Conservation (phyloP, 2,797 vertebrate species). For the Nyctibius grandis region DNA sequence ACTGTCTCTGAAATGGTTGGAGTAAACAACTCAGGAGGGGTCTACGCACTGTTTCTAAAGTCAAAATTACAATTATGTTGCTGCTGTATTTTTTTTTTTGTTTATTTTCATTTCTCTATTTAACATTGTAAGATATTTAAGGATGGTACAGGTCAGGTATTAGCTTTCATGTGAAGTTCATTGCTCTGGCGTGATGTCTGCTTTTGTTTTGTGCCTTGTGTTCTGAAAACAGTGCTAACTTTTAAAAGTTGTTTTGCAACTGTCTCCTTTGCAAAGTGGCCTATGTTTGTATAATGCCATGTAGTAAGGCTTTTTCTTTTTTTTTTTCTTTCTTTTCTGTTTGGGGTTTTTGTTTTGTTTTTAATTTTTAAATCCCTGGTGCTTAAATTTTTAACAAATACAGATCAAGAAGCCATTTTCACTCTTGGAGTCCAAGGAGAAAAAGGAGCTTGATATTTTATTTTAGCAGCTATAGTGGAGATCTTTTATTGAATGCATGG, state of each 20-base stretch:
- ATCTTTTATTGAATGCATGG: slow-evolving; percentile 63
- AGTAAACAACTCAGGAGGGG: slow-evolving; percentile 85
- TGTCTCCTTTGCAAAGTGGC: slow-evolving; percentile 76
- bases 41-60: slow-evolving; percentile 93
- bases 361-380: slow-evolving; percentile 63
- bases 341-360: neutral
- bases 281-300: slow-evolving; percentile 66
- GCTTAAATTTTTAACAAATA: slow-evolving; percentile 64
- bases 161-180: slow-evolving; percentile 76
- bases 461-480: slow-evolving; percentile 56
- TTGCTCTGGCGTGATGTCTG: slow-evolving; percentile 78
- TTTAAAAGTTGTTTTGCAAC: slow-evolving; percentile 71
- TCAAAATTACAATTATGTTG: slow-evolving; percentile 91
- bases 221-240: slow-evolving; percentile 80
- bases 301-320: slow-evolving; percentile 28
- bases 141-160: slow-evolving; percentile 81
- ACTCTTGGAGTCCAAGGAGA: slow-evolving; percentile 68
- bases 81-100: slow-evolving; percentile 82
- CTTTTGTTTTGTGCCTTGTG: slow-evolving; percentile 90
- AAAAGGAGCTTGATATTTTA: slow-evolving; percentile 52
- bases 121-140: slow-evolving; percentile 80
- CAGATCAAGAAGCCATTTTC: slow-evolving; percentile 72
- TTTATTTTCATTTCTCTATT: slow-evolving; percentile 77
- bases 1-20: slow-evolving; percentile 77
- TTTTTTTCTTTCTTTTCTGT: neutral